A percentile compares a stretch with the other conserved stretches of the same genome.
phyloP scores from a whole-genome alignment of 2,888 invertebrate genomes.

The Panopea generosa region DNA sequence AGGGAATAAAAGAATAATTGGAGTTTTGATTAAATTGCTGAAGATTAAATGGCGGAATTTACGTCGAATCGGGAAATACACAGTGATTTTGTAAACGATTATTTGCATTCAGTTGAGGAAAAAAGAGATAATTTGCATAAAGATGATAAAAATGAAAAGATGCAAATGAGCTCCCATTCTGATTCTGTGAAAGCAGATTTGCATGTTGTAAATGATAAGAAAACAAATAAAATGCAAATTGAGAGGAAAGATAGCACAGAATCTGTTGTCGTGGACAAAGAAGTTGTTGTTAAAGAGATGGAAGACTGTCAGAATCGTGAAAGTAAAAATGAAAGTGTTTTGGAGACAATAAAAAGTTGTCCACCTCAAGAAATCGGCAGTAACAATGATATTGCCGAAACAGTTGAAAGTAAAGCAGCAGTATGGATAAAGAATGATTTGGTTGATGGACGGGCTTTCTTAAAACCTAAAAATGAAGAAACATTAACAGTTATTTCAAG shows the following conservation, averaged over 20 bases:
- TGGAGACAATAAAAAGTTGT: background rate
- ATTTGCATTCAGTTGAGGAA: constrained; percentile 18
- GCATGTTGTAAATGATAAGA: constrained; percentile 31
- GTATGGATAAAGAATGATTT: too few relatives aligned
- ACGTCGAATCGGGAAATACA: constrained; percentile 15
- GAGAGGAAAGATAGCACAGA: background rate
- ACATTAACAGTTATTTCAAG: background rate
- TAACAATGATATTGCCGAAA: background rate
- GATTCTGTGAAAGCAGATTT: constrained; percentile 19
- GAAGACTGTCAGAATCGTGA: too few relatives aligned
- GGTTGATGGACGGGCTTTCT: background rate
- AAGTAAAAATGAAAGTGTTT: background rate
- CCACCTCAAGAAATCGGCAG: background rate
- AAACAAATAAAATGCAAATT: constrained; percentile 15
- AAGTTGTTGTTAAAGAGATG: background rate
- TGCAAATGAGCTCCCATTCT: constrained; percentile 25
- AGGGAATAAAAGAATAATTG: constrained; percentile 43
- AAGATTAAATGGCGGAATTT: constrained; percentile 38
- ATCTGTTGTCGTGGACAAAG: background rate
- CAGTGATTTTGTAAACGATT: constrained; percentile 10
- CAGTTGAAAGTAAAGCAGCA: background rate
- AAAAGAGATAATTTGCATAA: constrained; percentile 32
- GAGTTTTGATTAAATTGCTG: constrained; percentile 32
- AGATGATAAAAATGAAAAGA: constrained; percentile 22
- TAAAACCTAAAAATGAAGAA: background rate